Evolutionary conservation across 2,888 invertebrate genomes (phyloP), one percentile per base, ranked within the genome.

Genomic region (Drosophila borealis): DNA sequence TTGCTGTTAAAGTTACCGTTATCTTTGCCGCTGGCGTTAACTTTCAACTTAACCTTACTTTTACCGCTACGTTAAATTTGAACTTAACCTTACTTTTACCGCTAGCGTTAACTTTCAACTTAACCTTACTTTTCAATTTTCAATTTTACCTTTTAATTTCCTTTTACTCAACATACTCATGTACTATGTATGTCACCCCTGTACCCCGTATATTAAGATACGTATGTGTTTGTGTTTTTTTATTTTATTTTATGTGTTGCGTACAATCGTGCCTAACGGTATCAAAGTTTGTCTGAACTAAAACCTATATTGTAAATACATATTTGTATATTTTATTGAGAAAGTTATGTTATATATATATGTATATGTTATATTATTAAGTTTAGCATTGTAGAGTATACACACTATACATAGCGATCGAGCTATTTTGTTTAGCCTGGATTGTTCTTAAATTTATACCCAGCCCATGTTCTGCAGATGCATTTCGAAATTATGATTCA

Each of bases 141-240:
- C 4, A 4, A 37, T 70, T 53, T 33, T 10, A 36, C 19, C 13
- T 45, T 48, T 33, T 4, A 34, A 4, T 5, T 13, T 34, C 10
- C 9, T 41, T 56, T 57, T 54, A n/a, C 14, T 60, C 37, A 56
- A 63, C 78, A 61, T 75, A 50, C 50, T 64, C 51, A 42, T 67
- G 41, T 68, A 63, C 55, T 57, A 19, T 48, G 44, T 64, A 39
- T 70, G 61, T 67, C 54, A 48, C 42, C 61, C 41, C 21, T 56
- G 53, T 59, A 76, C 48, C 13, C 8, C 53, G 29, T 62, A 57
- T 42, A 17, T n/a, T 60, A 50, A 51, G 42, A 9, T 54, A 56
- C 33, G 66, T 84, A 70, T 51, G 46, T 62, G 51, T 74, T 29
- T 45, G 29, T 14, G 19, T 6, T 39, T 14, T 19, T 36, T 17